Evolutionary conservation across 1,140 invertebrate genomes (phyloP), one percentile per base, ranked within the genome.

Genomic region (Cephus cinctus): DNA sequence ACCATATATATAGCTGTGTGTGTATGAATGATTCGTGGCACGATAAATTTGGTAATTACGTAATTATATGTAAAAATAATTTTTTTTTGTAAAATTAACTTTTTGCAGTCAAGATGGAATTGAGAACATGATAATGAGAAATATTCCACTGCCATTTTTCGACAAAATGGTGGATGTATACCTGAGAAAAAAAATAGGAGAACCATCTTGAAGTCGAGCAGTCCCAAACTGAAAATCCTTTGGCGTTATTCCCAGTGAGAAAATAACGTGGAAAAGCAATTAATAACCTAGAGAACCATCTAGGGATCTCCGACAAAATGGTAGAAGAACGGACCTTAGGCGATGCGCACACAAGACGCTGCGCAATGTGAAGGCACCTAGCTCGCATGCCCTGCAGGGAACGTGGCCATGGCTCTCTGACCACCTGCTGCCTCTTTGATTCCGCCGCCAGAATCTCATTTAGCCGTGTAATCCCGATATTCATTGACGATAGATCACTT

Each of bases 401-500:
- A 18, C 39, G 39, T 41, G 39, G 47, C 55, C 45, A 49, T 45
- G 60, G 62, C 56, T 57, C 9, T 15, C 56, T 69, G 72, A 69
- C 72, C 72, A 72, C 73, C 73, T 69, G 73, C 72, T 75, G 73
- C 71, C 70, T 56, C 70, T 76, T 75, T 74, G 71, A 76, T 76
- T 71, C 63, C 50, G 67, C 71, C 68, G 71, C 70, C 66, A 56
- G 58, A 66, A 70, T 70, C 67, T 70, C 59, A 69, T 73, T 73
- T 71, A 63, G 61, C 63, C 66, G 60, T 66, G 63, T 74, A 72
- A 73, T 74, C 66, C 65, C 57, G 57, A 61, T 62, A 62, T 63
- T 61, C 66, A 71, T 65, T 65, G 61, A 70, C 67, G 65, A 67
- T 66, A 59, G 61, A 71, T 71, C 59, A 36, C 34, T 15, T 30